Percentiles rank a stretch among this genome's conserved stretches.
These are phyloP conservation scores for Falco peregrinus DNA, from an alignment of 2,797 vertebrate genomes.

Conservation along the genomic window DNA sequence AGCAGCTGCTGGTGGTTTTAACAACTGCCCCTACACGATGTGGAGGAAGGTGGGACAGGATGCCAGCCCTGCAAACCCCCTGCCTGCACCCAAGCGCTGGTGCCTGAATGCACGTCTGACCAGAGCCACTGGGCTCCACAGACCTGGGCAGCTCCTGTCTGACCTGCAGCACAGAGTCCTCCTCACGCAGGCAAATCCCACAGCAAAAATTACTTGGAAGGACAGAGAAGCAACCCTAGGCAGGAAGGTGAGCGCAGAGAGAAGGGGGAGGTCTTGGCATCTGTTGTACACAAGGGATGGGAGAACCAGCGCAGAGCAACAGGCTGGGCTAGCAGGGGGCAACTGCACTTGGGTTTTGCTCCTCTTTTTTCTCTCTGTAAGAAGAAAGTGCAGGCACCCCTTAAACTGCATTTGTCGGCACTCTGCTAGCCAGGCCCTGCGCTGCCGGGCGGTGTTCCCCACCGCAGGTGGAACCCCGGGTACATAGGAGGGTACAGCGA, in stretches of 20 bases:
- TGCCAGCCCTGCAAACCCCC: not conserved
- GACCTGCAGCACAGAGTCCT: not conserved
- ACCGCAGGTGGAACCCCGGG: not conserved
- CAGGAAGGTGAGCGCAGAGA: not conserved
- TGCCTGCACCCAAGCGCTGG: not conserved
- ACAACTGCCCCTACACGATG: not conserved
- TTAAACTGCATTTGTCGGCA: not conserved
- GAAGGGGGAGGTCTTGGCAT: not conserved
- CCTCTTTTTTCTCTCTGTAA: not conserved
- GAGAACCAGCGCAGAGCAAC: not conserved
- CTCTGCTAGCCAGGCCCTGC: not conserved
- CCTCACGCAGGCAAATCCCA: not conserved
- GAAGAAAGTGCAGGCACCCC: not conserved
- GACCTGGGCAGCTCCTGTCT: not conserved
- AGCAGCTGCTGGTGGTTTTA: not conserved
- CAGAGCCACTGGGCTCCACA: not conserved
- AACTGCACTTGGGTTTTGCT: not conserved
- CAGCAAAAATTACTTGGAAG: not conserved
- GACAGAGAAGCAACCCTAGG: not conserved
- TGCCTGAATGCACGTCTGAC: accelerated
- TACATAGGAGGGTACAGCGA: not conserved
- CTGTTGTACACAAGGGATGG: accelerated
- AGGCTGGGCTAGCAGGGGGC: not conserved
- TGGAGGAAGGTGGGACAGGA: not conserved
- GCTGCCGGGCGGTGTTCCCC: accelerated